Evolutionary conservation across 2,797 vertebrate genomes (phyloP).

Genomic region (Danio kyathit): DNA sequence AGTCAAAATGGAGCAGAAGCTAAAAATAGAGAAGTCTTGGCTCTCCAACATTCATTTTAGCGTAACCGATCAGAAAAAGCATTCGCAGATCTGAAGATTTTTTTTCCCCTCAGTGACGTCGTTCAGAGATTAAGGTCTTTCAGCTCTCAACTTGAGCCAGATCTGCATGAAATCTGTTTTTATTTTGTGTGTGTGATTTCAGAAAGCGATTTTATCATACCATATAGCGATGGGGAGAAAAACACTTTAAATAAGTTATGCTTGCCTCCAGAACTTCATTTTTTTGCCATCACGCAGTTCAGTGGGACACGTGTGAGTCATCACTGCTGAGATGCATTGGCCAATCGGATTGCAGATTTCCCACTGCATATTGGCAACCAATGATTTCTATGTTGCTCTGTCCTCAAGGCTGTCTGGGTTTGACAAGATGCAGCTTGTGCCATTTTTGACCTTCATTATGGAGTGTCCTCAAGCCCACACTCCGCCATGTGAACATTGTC

Average conservation of each 20-base stretch:
- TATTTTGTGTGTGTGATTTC: not conserved
- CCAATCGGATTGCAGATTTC: constrained; percentile 31
- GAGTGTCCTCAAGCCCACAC: not conserved
- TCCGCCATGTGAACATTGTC: not conserved
- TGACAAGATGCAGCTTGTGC: not conserved
- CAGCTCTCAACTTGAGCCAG: not conserved
- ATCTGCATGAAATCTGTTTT: constrained; percentile 17
- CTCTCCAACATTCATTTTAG: constrained; percentile 30
- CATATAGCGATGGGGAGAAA: not conserved
- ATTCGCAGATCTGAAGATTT: constrained; percentile 21
- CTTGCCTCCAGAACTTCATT: constrained; percentile 19
- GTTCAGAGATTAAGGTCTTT: constrained; percentile 18
- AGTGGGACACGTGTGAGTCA: constrained; percentile 43
- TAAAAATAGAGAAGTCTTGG: constrained; percentile 20
- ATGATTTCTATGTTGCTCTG: constrained; percentile 16
- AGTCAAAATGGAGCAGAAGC: constrained; percentile 47
- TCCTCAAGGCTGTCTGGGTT: constrained; percentile 37
- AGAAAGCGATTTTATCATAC: constrained; percentile 4
- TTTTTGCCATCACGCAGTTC: not conserved
- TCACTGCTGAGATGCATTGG: constrained; percentile 38
- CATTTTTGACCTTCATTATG: not conserved
- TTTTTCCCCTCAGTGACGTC: constrained; percentile 8
- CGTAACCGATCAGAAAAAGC: constrained; percentile 3
- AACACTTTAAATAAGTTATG: constrained; percentile 2
- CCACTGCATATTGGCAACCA: constrained; percentile 6